Conservation (phyloP, 2,797 vertebrate genomes). For the Sebastes matsubarae region DNA sequence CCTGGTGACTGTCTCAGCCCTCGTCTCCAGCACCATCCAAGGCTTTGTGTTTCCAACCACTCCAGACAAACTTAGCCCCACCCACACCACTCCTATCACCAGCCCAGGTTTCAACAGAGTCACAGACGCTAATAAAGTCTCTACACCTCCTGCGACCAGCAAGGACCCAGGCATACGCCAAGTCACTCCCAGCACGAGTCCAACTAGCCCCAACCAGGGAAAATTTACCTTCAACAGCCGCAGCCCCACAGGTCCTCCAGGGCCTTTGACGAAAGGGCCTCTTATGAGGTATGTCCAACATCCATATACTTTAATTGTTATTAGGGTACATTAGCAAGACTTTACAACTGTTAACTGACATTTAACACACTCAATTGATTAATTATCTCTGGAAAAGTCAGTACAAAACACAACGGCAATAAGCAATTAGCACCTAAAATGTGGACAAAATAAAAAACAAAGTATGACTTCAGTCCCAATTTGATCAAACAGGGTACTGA, state of each 20-base stretch:
- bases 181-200: constrained; percentile 36
- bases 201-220: constrained; percentile 27
- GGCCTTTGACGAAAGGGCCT: constrained; percentile 26
- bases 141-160: background rate
- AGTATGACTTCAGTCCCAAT: background rate
- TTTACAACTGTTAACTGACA: background rate
- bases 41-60: constrained; percentile 52
- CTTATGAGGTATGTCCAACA: constrained; percentile 50
- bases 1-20: constrained; percentile 63
- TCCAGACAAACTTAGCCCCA: constrained; percentile 30
- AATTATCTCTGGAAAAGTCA: background rate
- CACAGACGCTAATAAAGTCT: background rate
- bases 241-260: constrained; percentile 39
- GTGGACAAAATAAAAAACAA: background rate
- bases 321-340: background rate
- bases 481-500: background rate
- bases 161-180: constrained; percentile 14
- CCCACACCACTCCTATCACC: constrained; percentile 1
- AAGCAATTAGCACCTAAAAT: background rate
- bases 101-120: constrained; percentile 14
- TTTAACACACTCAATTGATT: background rate
- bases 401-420: background rate
- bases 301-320: background rate
- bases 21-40: constrained; percentile 69
- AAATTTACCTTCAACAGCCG: constrained; percentile 34